Conservation (phyloP, 1,140 invertebrate genomes). For the Ooceraea biroi region DNA sequence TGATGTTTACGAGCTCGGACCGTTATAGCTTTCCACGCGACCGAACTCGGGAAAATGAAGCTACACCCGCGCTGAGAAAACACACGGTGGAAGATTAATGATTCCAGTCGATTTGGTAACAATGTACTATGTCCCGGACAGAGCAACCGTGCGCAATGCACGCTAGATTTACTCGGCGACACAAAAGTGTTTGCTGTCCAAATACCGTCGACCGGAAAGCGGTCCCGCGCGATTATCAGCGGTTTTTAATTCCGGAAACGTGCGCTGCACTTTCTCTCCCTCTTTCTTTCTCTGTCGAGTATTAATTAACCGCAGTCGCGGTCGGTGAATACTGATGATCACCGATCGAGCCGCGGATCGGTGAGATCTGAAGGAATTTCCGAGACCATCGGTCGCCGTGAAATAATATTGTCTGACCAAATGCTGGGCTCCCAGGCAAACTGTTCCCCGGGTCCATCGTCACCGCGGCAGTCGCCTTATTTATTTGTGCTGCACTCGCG, state of each 20-base stretch:
- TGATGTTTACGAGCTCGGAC: slow-evolving; percentile 50
- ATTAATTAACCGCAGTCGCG: slow-evolving; percentile 22
- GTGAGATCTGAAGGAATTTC: slow-evolving; percentile 47
- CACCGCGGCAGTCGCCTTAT: slow-evolving; percentile 58
- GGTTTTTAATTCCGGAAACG: background rate
- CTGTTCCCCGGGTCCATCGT: slow-evolving; percentile 64
- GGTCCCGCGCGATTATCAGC: background rate
- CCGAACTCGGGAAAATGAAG: slow-evolving; percentile 23
- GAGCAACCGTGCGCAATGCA: slow-evolving; percentile 29
- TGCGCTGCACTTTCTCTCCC: background rate
- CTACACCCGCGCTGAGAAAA: slow-evolving; percentile 38
- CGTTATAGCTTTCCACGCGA: slow-evolving; percentile 63
- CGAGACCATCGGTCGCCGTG: slow-evolving; percentile 55
- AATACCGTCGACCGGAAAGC: background rate
- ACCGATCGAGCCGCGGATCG: slow-evolving; percentile 36
- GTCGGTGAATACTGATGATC: background rate
- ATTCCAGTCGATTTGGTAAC: slow-evolving; percentile 43
- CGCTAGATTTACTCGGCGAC: slow-evolving; percentile 10
- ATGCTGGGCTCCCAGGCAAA: slow-evolving; percentile 68
- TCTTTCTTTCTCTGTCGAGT: background rate
- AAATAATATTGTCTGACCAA: slow-evolving; percentile 77
- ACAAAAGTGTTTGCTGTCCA: slow-evolving; percentile 17
- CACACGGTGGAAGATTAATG: slow-evolving; percentile 54
- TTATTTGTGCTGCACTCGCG: slow-evolving; percentile 73
- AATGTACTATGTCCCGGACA: slow-evolving; percentile 7